Conservation (phyloP, 2,888 invertebrate species). For the Eutolmus rufibarbis region DNA sequence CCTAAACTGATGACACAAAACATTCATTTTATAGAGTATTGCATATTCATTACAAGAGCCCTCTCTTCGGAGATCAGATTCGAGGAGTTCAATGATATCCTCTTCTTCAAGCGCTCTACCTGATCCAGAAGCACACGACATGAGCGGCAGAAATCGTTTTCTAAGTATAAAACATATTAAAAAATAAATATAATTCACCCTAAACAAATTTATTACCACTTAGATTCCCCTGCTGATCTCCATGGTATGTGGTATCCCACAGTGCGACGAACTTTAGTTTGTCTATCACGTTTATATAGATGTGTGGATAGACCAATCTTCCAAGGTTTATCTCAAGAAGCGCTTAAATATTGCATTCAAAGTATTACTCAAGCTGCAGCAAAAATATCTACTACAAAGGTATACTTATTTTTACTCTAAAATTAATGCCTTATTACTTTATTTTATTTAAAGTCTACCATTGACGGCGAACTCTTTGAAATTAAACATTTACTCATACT, state of each 20-base stretch:
- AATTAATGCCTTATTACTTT: conserved; percentile 45
- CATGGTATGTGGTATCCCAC: conserved; percentile 99
- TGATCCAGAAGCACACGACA: conserved; percentile 74
- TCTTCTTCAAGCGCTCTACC: conserved; percentile 72
- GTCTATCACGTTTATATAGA: conserved; percentile 84
- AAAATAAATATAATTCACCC: neutral
- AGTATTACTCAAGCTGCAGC: conserved; percentile 84
- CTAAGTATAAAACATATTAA: conserved; percentile 50
- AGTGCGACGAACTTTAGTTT: conserved; percentile 91
- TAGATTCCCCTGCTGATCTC: conserved; percentile 89
- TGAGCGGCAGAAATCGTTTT: conserved; percentile 55
- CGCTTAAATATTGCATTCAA: conserved; percentile 88
- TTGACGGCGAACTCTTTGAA: conserved; percentile 97
- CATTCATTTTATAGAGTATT: conserved; percentile 66
- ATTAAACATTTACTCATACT: conserved; percentile 97
- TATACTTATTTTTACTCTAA: conserved; percentile 52
- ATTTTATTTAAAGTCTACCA: conserved; percentile 65
- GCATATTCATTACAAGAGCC: conserved; percentile 71
- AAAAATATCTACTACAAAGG: conserved; percentile 78
- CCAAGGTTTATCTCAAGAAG: conserved; percentile 96
- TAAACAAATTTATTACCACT: neutral
- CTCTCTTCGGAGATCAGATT: conserved; percentile 69
- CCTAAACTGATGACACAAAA: neutral
- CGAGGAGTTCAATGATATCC: conserved; percentile 74
- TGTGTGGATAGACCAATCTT: conserved; percentile 95